These are phyloP conservation scores for Bibio marci DNA, from an alignment of 2,888 invertebrate species.

Conservation along the genomic window DNA sequence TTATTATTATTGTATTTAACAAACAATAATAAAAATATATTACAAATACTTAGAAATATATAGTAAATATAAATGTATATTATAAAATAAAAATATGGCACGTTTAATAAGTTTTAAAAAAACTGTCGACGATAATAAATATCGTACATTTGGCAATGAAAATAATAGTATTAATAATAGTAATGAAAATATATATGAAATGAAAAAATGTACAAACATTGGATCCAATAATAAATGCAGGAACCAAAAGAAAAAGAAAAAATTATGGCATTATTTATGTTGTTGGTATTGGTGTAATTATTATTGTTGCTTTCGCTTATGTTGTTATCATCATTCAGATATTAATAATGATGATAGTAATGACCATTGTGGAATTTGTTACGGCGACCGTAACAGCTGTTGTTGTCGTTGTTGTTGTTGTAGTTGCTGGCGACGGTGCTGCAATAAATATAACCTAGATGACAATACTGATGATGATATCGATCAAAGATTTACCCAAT, in stretches of 20 bases:
- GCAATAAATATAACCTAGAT: too few relatives aligned
- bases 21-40: too few relatives aligned
- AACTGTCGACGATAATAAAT: constrained; percentile 12
- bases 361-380: too few relatives aligned
- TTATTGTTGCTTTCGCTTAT: not conserved
- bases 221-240: too few relatives aligned
- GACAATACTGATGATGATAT: constrained; percentile 22
- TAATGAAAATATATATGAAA: not conserved
- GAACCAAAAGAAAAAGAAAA: not conserved
- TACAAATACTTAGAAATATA: too few relatives aligned
- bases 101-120: constrained; percentile 13
- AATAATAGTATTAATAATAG: not conserved
- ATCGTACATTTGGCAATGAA: constrained; percentile 11
- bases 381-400: too few relatives aligned
- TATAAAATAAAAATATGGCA: constrained; percentile 13
- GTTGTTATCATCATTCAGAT: too few relatives aligned
- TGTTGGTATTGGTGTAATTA: not conserved
- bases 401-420: not conserved
- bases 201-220: not conserved
- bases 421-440: not conserved
- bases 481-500: constrained; percentile 23
- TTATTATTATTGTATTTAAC: too few relatives aligned
- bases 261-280: not conserved
- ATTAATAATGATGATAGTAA: too few relatives aligned
- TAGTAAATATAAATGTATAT: too few relatives aligned